Conservation (phyloP, 2,888 invertebrate species). For the Sminthurinus aureus region DNA sequence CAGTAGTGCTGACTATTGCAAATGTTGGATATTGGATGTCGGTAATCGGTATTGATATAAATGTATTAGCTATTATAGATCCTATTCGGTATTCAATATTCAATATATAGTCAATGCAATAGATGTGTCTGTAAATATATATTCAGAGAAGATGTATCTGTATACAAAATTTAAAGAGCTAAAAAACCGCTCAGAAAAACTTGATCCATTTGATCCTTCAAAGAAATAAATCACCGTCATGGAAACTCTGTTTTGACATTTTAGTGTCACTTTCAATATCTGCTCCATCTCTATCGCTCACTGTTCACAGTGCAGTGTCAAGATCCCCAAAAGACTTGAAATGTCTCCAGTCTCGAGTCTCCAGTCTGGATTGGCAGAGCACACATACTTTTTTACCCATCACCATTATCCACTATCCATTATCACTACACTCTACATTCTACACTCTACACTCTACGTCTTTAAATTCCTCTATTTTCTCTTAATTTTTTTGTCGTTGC, state of each 20-base stretch:
- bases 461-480: too few relatives aligned
- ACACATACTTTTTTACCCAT: constrained; percentile 20
- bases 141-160: neutral
- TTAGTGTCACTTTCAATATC: constrained; percentile 49
- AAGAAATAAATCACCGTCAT: constrained; percentile 47
- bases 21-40: too few relatives aligned
- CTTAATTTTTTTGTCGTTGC: too few relatives aligned
- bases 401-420: neutral
- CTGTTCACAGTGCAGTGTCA: constrained; percentile 12
- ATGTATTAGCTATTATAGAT: neutral
- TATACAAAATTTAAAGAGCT: neutral
- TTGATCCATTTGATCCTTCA: constrained; percentile 39
- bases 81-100: neutral
- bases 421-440: too few relatives aligned
- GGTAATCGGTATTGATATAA: neutral
- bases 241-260: constrained; percentile 46
- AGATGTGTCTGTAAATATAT: too few relatives aligned
- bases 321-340: constrained; percentile 21
- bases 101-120: neutral
- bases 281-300: constrained; percentile 47
- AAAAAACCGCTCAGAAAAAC: neutral
- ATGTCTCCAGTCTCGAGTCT: constrained; percentile 16
- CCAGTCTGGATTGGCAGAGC: neutral
- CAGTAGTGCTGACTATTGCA: too few relatives aligned
- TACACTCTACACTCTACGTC: too few relatives aligned